A percentile compares a stretch with the other conserved stretches of the same genome.
Evolutionary conservation across 2,888 invertebrate genomes (phyloP).

Genomic region (Oscheius sp.): DNA sequence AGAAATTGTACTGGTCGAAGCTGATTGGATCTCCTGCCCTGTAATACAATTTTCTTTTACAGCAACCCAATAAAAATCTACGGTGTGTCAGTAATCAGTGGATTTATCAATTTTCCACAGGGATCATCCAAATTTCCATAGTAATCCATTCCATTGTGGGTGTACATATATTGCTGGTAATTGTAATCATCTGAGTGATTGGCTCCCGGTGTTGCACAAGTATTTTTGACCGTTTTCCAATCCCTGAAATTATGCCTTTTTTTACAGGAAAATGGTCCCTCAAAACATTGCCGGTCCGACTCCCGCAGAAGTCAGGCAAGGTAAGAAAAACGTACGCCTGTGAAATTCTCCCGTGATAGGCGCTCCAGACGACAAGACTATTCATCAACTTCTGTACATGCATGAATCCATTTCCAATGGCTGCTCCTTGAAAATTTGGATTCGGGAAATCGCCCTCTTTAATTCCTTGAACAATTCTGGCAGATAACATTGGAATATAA

Average conservation of each 20-base stretch:
- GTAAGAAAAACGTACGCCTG: slow-evolving; percentile 30
- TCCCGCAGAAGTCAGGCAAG: too few relatives aligned
- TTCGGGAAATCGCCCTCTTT: slow-evolving; percentile 55
- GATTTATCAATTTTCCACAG: slow-evolving; percentile 37
- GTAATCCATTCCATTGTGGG: slow-evolving; percentile 50
- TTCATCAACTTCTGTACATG: slow-evolving; percentile 38
- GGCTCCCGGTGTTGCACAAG: slow-evolving; percentile 40
- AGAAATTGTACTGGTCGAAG: slow-evolving; percentile 47
- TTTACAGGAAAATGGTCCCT: too few relatives aligned
- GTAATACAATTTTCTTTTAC: too few relatives aligned
- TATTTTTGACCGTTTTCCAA: slow-evolving; percentile 48
- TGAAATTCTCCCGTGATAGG: slow-evolving; percentile 52
- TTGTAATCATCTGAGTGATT: slow-evolving; percentile 45
- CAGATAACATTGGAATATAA: slow-evolving; percentile 75
- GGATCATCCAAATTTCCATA: slow-evolving; percentile 36
- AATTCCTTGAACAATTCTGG: slow-evolving; percentile 68
- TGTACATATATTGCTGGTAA: slow-evolving; percentile 40
- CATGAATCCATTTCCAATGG: slow-evolving; percentile 42
- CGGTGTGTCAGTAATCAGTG: slow-evolving; percentile 40
- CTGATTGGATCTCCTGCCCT: not conserved
- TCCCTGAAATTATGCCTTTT: slow-evolving; percentile 35
- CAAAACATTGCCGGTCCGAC: too few relatives aligned
- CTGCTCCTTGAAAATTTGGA: slow-evolving; percentile 55
- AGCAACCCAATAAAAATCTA: not conserved
- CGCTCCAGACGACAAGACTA: slow-evolving; percentile 50